Base-by-base conservation (phyloP, 1,140 invertebrate species). In the Riptortus pedestris region DNA sequence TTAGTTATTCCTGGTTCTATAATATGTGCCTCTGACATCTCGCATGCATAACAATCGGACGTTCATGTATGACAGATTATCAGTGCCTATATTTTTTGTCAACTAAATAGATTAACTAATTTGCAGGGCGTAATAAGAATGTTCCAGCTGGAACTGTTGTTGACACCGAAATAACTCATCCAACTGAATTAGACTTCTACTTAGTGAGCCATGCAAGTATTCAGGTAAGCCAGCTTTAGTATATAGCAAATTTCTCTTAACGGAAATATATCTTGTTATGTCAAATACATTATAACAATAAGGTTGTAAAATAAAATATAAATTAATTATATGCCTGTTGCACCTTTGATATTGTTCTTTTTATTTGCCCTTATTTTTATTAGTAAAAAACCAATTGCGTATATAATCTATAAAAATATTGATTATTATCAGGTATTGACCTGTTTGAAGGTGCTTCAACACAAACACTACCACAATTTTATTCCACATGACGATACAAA, bases 131-230 rank as follows among this genome's bases (percentile, higher is more conserved):
- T 69, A 82, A 81, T 63, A 70, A 70, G 2, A 93, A 93, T 71
- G 88, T 94, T 0, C 83, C 83, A 38, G 85, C 90, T 2, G 92
- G 92, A 9, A 92, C 90, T 0, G 78, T 87, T 3, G 90, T 95
- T 0, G 93, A 96, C 70, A 84, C 79, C 0, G 71, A 78, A 0
- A 93, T 96, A 22, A 88, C 87, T 0, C 87, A 92, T 75, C 86
- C 88, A 0, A 82, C 79, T 1, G 83, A 91, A 69, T 78, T 88
- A 60, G 91, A 96, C 74, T 96, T 93, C 74, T 95, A 90, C 73
- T 76, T 96, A 67, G 86, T 87, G 61, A 81, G 79, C 66, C 83
- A 84, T 73, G 78, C 80, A 18, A 84, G 82, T 67, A 81, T 85
- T 62, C 82, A 85, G 73, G 82, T 83, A 76, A 67, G 64, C 29